Base-by-base conservation (phyloP, 2,797 vertebrate species). In the Geotrypetes seraphini region DNA sequence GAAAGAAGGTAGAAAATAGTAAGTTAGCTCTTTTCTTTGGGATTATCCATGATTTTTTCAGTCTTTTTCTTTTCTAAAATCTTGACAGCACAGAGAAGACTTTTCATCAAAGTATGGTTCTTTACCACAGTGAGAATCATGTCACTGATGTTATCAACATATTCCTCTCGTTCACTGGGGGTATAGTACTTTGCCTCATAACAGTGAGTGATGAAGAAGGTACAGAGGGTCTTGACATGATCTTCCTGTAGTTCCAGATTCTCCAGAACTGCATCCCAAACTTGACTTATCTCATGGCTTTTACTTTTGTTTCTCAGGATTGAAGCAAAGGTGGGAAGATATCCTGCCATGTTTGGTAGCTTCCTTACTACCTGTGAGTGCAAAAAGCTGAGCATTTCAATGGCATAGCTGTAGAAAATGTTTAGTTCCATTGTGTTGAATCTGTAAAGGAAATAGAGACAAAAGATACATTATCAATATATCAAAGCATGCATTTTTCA, bases 261-360 rank as follows among this genome's bases (percentile, higher is more conserved):
- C 22, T 53, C 36, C 36, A 76, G 45, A 5, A 55, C 45, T 10
- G 60, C 53, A 10, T 66, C 58, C 71, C 68, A 75, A 3, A 43
- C 66, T 8, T 5, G 16, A 10, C 36, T 22, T 36, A 78, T 25
- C 6, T 14, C 33, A 12, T 39, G 45, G 29, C 66, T 71, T 48
- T 63, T 72, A 34, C 14, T 31, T 53, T 69, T 72, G 15, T 36
- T 18, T 29, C 50, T 58, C 19, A 79, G 43, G 31, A 79, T 28
- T 19, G 69, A 68, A 9, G 73, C 31, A 10, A 71, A 45, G 13
- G 66, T 76, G 18, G 74, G 68, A 31, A 76, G 68, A 18, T 39
- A 16, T 44, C 36, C 48, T 19, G 25, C 45, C 35, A 73, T 32
- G 19, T 69, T 65, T 14, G 71, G 74, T n/a, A 75, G 35, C 33